phyloP scores from a whole-genome alignment of 2,113 vertebrate genomes.

The Rhagologus leucostigma region DNA sequence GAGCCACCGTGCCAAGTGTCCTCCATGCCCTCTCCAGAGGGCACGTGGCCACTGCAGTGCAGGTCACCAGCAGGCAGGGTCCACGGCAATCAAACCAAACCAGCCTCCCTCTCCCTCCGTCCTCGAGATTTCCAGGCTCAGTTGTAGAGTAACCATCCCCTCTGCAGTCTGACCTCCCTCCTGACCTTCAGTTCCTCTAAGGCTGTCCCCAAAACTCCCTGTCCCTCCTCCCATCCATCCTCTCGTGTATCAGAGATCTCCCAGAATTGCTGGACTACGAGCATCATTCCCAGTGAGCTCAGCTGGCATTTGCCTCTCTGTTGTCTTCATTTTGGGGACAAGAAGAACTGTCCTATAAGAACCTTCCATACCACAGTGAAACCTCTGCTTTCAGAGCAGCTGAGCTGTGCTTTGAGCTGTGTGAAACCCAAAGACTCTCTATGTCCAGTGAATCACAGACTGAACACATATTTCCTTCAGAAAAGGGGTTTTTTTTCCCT shows the following conservation, averaged over 20 bases:
- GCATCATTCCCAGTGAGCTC: rapidly evolving
- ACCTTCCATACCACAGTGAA: background rate
- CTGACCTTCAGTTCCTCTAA: background rate
- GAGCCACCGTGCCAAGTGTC: background rate
- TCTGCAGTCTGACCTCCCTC: background rate
- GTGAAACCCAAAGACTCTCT: background rate
- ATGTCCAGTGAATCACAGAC: background rate
- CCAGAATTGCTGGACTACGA: rapidly evolving
- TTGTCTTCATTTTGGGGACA: background rate
- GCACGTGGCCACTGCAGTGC: rapidly evolving
- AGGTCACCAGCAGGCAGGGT: background rate
- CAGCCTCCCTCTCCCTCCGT: background rate
- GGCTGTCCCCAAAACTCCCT: background rate
- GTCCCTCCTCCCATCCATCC: background rate
- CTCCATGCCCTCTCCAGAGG: background rate
- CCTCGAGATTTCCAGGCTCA: background rate
- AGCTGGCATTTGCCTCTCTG: background rate
- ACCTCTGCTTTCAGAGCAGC: background rate
- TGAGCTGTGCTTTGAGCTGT: background rate
- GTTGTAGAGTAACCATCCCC: background rate
- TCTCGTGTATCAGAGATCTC: rapidly evolving
- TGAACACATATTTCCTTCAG: background rate
- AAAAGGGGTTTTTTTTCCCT: background rate
- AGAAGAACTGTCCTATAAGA: background rate
- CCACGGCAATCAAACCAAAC: background rate